These are phyloP conservation scores for Panthera tigris DNA, from an alignment of 2,113 vertebrate species.

Conservation along the genomic window DNA sequence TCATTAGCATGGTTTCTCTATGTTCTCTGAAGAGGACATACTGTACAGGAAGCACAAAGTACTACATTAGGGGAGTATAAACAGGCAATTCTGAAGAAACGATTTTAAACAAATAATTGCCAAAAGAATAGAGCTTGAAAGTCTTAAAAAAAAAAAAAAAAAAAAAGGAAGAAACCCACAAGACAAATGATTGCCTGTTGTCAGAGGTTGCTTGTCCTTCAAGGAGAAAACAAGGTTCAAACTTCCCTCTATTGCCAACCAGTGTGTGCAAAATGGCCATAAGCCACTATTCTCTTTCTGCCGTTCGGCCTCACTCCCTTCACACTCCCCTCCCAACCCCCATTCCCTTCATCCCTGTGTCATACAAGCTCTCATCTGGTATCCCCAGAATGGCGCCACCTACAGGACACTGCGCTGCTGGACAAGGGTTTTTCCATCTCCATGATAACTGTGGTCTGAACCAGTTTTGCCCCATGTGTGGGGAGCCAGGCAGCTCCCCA, in stretches of 20 bases:
- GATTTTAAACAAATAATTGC: constrained; percentile 65
- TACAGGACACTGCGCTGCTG: too few relatives aligned
- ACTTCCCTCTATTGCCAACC: neutral
- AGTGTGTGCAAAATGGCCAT: too few relatives aligned
- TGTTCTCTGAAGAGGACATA: constrained; percentile 53
- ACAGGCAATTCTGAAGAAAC: constrained; percentile 60
- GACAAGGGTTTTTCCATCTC: neutral
- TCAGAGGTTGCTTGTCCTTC: neutral
- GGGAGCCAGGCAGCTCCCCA: neutral
- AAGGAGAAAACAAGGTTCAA: neutral
- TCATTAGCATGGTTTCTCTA: constrained; percentile 42
- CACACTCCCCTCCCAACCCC: too few relatives aligned
- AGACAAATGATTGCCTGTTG: constrained; percentile 28
- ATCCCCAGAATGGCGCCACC: fast-evolving
- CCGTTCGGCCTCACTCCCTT: neutral
- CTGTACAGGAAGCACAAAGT: constrained; percentile 60
- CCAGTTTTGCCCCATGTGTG: neutral
- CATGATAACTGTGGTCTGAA: neutral
- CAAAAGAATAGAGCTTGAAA: constrained; percentile 35
- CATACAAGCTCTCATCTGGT: neutral
- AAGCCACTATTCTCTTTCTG: neutral
- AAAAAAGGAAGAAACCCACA: neutral
- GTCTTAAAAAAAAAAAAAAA: neutral
- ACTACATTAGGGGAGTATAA: neutral
- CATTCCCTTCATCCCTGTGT: neutral